Percentiles rank a stretch among this genome's conserved stretches.
These are phyloP conservation scores for Platycercus adscitus DNA, from an alignment of 2,113 vertebrate genomes.

Conservation along the genomic window DNA sequence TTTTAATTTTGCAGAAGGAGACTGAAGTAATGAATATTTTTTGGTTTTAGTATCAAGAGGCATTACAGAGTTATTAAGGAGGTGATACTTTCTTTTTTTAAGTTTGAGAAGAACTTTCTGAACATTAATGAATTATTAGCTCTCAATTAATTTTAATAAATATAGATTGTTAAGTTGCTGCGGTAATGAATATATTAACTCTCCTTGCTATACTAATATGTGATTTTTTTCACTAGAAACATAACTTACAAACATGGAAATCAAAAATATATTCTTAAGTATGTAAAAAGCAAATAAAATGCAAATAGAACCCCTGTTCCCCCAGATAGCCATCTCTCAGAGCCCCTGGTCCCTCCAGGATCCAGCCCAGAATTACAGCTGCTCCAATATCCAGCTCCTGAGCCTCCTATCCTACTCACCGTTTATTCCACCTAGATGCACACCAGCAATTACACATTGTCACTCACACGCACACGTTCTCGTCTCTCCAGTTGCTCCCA, in stretches of 20 bases:
- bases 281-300: background rate
- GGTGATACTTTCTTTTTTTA: background rate
- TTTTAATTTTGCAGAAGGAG: background rate
- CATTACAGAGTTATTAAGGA: background rate
- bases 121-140: background rate
- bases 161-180: fast-evolving
- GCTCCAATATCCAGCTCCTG: background rate
- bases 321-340: background rate
- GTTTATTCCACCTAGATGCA: background rate
- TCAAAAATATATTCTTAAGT: background rate
- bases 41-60: background rate
- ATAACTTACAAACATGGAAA: background rate
- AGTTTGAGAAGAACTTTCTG: background rate
- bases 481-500: background rate
- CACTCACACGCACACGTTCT: background rate
- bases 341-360: background rate
- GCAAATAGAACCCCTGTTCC: background rate
- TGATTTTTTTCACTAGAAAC: background rate
- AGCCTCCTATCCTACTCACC: background rate
- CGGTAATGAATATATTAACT: background rate
- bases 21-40: background rate
- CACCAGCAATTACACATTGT: background rate
- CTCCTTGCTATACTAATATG: background rate
- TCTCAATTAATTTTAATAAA: background rate
- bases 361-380: background rate